Base-by-base conservation (phyloP, 2,888 invertebrate species). In the Caprella mutica region DNA sequence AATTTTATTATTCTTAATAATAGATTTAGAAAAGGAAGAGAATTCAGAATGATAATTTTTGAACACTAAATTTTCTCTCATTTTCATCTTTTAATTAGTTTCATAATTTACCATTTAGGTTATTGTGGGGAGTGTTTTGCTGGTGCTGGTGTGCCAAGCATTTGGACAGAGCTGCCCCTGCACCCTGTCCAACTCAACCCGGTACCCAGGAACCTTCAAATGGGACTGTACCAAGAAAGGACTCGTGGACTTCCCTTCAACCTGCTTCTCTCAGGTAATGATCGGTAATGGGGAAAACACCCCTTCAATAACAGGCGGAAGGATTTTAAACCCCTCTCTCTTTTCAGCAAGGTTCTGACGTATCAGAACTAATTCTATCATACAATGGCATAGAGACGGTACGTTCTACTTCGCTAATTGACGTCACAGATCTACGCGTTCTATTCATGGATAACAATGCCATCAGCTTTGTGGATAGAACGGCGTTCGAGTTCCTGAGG, bases 401-500 rank as follows among this genome's bases (percentile, higher is more conserved):
- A 17, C 24, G 48, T 17, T 48, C 48, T 1, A 48, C 48, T 8
- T 17, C 48, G 4, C 48, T 48, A 8, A 30, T 30, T 2, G 48
- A 48, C 19, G 29, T 48, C 8, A 48, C 30, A 4, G 48, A 48
- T 27, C 48, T 48, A 5, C 48, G 48, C 3, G n/a, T 12, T 8
- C 48, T 48, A 6, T 6, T n/a, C n/a, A 27, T 48, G 3, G 48
- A 48, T 19, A 9, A 48, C 48, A 48, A 48, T 30, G 19, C 29
- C 3, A 19, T 48, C n/a, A 29, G 19, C 21, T 46, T 46, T 24
- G 30, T 46, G 17, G 46, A 46, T 21, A 19, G 8, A 24, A 46
- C 46, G 5, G 46, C 46, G 4, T 46, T 46, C 19, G n/a, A 46
- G 46, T 46, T 46, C 46, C 27, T 46, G 46, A 46, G 29, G 29